Evolutionary conservation across 2,113 vertebrate genomes (phyloP).

Genomic region (Lasiurus borealis): DNA sequence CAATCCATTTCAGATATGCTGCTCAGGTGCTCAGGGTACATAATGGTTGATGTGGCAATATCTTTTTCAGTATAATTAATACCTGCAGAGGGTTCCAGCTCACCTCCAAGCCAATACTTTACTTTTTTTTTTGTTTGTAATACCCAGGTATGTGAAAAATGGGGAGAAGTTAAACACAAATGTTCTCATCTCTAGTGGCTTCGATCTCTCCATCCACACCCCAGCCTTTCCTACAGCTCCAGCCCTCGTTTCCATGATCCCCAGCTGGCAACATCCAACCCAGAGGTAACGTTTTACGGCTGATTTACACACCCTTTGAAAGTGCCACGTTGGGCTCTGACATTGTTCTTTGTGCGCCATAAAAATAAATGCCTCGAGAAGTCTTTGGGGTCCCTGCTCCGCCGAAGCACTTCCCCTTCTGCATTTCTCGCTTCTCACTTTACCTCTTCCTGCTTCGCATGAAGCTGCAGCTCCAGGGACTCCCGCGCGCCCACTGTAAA

Average conservation of each 20-base stretch:
- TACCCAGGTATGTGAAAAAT: neutral
- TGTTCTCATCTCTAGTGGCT: neutral
- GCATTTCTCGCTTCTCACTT: conserved; percentile 35
- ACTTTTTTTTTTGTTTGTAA: conserved; percentile 48
- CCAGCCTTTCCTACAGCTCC: neutral
- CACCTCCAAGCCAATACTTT: neutral
- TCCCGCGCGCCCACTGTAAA: conserved; percentile 67
- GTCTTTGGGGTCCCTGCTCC: conserved; percentile 52
- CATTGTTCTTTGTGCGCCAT: conserved; percentile 34
- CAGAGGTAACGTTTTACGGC: conserved; percentile 24
- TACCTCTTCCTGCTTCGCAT: conserved; percentile 67
- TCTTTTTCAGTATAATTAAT: conserved; percentile 45
- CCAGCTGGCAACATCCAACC: conserved; percentile 19
- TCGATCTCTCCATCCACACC: neutral
- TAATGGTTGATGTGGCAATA: neutral
- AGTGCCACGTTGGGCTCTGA: conserved; percentile 58
- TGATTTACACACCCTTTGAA: conserved; percentile 70
- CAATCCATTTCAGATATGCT: conserved; percentile 33
- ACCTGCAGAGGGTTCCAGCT: neutral
- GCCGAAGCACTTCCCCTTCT: conserved; percentile 45
- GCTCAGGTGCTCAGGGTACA: neutral
- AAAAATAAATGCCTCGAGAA: conserved; percentile 65
- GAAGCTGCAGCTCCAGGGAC: conserved; percentile 49
- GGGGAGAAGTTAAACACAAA: neutral
- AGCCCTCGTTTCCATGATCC: neutral